phyloP scores from a whole-genome alignment of 2,888 invertebrate genomes.

The Himalopsyche kuldschensis region DNA sequence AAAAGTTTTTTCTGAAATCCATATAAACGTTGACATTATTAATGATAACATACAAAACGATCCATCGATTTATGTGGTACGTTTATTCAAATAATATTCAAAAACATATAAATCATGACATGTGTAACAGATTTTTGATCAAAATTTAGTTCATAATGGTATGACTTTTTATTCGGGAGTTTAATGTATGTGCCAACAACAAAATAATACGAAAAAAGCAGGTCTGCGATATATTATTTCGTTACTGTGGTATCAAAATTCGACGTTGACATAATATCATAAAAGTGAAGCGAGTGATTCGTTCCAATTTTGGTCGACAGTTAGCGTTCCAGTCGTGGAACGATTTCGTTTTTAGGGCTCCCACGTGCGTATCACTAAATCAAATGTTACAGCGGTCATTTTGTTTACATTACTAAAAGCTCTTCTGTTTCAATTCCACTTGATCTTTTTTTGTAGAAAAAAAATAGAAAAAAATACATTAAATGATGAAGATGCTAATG shows the following conservation, averaged over 20 bases:
- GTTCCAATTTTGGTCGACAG: slow-evolving; percentile 9
- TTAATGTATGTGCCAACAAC: neutral
- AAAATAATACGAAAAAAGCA: neutral
- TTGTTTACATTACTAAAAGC: neutral
- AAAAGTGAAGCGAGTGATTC: neutral
- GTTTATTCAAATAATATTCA: too few relatives aligned
- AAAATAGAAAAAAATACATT: neutral
- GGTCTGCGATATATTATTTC: neutral
- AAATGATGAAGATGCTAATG: too few relatives aligned
- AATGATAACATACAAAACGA: too few relatives aligned
- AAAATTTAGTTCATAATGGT: too few relatives aligned
- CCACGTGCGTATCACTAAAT: slow-evolving; percentile 5
- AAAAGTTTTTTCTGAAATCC: too few relatives aligned
- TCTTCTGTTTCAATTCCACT: neutral
- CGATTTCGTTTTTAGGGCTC: slow-evolving; percentile 8
- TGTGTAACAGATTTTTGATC: too few relatives aligned
- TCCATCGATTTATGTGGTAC: too few relatives aligned
- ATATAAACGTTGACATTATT: too few relatives aligned
- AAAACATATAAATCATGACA: too few relatives aligned
- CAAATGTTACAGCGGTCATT: slow-evolving; percentile 23
- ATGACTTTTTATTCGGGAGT: too few relatives aligned
- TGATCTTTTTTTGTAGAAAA: neutral
- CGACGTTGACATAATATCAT: neutral
- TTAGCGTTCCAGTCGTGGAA: slow-evolving; percentile 6
- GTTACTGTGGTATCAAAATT: neutral